Evolutionary conservation across 2,888 invertebrate species (phyloP).

Genomic region (Trilocha varians): DNA sequence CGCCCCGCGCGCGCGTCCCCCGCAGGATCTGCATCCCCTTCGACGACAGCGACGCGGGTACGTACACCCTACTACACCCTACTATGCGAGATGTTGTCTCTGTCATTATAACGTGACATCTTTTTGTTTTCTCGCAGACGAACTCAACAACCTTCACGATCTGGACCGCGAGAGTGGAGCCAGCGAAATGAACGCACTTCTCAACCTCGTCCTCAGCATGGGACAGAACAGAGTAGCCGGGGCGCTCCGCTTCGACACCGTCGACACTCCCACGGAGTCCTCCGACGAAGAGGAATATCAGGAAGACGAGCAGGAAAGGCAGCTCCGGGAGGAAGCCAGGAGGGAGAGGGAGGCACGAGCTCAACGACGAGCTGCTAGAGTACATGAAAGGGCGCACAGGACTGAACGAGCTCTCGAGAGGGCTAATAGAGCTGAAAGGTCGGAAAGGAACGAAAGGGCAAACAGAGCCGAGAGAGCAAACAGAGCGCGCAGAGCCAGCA

Average conservation of each 20-base stretch:
- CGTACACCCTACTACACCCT: too few species aligned
- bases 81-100: too few species aligned
- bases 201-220: slow-evolving; percentile 61
- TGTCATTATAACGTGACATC: background rate
- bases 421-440: too few species aligned
- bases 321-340: too few species aligned
- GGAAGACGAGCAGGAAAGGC: background rate
- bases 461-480: slow-evolving; percentile 11
- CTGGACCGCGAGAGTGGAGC: slow-evolving; percentile 49
- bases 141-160: slow-evolving; percentile 46
- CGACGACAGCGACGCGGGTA: slow-evolving; percentile 44
- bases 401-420: too few species aligned
- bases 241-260: slow-evolving; percentile 45
- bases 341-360: background rate
- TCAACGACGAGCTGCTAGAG: background rate
- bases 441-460: too few species aligned
- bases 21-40: slow-evolving; percentile 47
- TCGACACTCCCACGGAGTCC: slow-evolving; percentile 26
- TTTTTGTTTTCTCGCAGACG: slow-evolving; percentile 30
- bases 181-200: slow-evolving; percentile 64
- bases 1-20: slow-evolving; percentile 18
- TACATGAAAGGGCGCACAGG: too few species aligned
- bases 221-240: slow-evolving; percentile 57
- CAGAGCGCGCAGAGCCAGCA: slow-evolving; percentile 6
- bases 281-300: slow-evolving; percentile 18